Conservation (phyloP, 2,888 invertebrate genomes). For the Myopa testacea region DNA sequence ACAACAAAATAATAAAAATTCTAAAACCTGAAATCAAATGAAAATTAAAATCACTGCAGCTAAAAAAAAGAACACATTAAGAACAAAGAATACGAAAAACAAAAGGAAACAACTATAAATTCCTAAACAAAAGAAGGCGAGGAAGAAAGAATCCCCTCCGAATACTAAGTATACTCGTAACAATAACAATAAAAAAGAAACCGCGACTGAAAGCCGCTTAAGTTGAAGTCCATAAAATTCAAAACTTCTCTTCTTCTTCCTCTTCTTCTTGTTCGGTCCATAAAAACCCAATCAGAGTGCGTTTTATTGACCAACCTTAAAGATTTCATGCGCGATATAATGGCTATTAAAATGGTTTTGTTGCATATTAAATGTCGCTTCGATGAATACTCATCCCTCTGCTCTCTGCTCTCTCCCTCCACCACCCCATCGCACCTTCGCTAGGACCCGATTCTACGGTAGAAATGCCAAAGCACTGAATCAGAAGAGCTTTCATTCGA, state of each 20-base stretch:
- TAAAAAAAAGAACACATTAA: neutral
- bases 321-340: neutral
- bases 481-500: neutral
- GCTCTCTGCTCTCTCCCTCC: neutral
- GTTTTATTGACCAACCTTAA: constrained; percentile 22
- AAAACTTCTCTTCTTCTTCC: neutral
- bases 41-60: neutral
- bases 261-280: neutral
- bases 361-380: constrained; percentile 35
- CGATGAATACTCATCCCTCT: neutral
- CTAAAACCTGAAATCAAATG: neutral
- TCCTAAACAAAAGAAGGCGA: too few species aligned
- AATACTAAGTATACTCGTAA: too few species aligned
- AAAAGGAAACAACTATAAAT: neutral
- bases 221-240: constrained; percentile 19
- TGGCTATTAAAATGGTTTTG: too few species aligned
- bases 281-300: constrained; percentile 27
- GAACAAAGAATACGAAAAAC: neutral
- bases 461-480: neutral
- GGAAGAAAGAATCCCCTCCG: too few species aligned
- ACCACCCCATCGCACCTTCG: neutral
- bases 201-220: constrained; percentile 25
- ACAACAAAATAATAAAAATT: neutral
- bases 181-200: neutral
- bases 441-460: neutral